Evolutionary conservation across 2,113 vertebrate species (phyloP).

Genomic region (Morone chrysops): DNA sequence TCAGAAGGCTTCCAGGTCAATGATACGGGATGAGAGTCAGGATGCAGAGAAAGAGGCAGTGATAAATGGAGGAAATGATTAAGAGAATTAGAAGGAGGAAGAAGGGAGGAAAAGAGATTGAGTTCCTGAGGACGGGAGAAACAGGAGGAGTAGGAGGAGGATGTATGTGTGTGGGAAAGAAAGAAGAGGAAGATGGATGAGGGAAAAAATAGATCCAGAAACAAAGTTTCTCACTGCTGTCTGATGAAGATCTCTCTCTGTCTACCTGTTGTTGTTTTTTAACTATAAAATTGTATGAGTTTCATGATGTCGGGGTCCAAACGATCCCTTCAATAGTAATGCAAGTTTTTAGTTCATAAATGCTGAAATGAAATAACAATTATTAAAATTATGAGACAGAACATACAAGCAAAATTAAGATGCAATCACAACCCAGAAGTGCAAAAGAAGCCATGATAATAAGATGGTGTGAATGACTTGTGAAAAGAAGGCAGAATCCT

Average conservation of each 20-base stretch:
- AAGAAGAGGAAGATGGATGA: constrained; percentile 29
- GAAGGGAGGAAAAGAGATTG: constrained; percentile 23
- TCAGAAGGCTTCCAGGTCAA: constrained; percentile 67
- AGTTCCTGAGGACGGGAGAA: constrained; percentile 39
- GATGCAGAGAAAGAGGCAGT: constrained; percentile 35
- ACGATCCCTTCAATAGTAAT: background rate
- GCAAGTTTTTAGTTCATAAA: background rate
- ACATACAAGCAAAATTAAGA: background rate
- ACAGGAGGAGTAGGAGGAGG: constrained; percentile 6
- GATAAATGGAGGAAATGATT: constrained; percentile 50
- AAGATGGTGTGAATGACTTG: constrained; percentile 29
- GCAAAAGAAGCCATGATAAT: constrained; percentile 23
- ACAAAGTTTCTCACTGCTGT: constrained; percentile 45
- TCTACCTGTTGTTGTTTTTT: constrained; percentile 41
- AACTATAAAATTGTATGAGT: constrained; percentile 2
- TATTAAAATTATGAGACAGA: background rate
- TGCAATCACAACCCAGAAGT: constrained; percentile 1
- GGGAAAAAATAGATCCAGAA: constrained; percentile 34
- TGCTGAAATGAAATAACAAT: too few species aligned
- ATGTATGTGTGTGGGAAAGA: background rate
- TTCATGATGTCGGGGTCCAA: background rate
- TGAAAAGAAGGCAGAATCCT: background rate
- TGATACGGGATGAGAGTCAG: constrained; percentile 49
- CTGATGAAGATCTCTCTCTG: constrained; percentile 29
- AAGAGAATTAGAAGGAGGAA: constrained; percentile 42